Evolutionary conservation across 2,113 vertebrate genomes (phyloP).

Genomic region (Anthoscopus minutus): DNA sequence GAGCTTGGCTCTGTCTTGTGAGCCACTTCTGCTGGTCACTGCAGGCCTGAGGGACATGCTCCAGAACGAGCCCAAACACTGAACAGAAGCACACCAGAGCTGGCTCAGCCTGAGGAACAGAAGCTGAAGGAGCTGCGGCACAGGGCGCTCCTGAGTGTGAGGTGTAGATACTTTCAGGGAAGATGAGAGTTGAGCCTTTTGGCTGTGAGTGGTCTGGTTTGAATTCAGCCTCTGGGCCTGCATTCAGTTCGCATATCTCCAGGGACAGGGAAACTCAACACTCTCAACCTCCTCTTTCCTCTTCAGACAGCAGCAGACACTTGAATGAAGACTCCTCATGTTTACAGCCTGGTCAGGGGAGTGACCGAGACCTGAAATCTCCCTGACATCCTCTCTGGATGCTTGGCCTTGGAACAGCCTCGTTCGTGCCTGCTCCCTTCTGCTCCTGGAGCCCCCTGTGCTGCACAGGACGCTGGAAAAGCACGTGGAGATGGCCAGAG

Average conservation of each 20-base stretch:
- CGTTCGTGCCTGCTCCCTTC: neutral
- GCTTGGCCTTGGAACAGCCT: neutral
- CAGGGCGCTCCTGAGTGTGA: rapidly evolving
- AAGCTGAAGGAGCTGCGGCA: neutral
- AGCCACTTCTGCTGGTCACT: neutral
- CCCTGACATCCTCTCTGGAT: neutral
- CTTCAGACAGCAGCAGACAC: neutral
- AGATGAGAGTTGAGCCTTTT: neutral
- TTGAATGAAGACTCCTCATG: neutral
- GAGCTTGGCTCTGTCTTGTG: neutral
- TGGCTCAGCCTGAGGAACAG: neutral
- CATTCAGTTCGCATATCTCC: neutral
- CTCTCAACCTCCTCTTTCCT: neutral
- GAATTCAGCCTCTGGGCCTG: neutral
- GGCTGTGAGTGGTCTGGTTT: neutral
- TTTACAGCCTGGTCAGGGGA: neutral
- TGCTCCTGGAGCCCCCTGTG: rapidly evolving
- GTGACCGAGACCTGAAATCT: rapidly evolving
- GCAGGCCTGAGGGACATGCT: neutral
- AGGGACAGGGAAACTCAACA: neutral
- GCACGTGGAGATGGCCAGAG: neutral
- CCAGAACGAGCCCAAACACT: neutral
- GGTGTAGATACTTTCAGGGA: neutral
- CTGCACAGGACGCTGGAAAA: neutral
- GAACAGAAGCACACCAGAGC: neutral